Evolutionary conservation across 1,140 invertebrate genomes (phyloP), one percentile per base, ranked within the genome.

Genomic region (Philopotamus ludificatus): DNA sequence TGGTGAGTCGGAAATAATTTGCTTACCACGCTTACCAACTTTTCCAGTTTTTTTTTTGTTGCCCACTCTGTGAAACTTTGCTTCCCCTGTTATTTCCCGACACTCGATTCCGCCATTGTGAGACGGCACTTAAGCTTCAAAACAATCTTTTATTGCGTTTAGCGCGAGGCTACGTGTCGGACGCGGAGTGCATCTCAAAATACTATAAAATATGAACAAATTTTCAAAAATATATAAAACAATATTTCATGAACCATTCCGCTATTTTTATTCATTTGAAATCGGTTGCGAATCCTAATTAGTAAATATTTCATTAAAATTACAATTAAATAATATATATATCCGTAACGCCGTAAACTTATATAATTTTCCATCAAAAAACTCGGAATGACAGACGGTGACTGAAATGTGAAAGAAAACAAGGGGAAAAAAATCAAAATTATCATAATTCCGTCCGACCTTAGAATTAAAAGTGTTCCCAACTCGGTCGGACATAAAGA

Each of bases 351-450:
- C 18, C 45, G n/a, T n/a, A 58, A 68, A 68, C 57, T 65, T 68
- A 57, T 65, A 64, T 59, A 64, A 61, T 65, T 68, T 65, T 65
- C 18, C 63, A 62, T 67, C 67, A 65, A 63, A 68, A 51, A 61
- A 66, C 41, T 42, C 57, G 49, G 65, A 68, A 49, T 59, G 67
- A 50, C 57, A 53, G 44, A 44, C 45, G 22, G 51, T 45, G 26
- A 18, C 34, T n/a, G 22, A 54, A 65, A 58, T 34, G 4, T 53
- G 39, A 60, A 62, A 65, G n/a, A n/a, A n/a, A n/a, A n/a, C n/a
- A n/a, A n/a, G n/a, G n/a, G 28, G 28, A 63, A 67, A 63, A 63
- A 65, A 57, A 68, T 63, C 65, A 26, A 65, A 68, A 68, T 68
- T 68, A 65, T 68, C 62, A 68, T 64, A 68, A 60, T 60, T 23